Evolutionary conservation across 1,140 invertebrate species (phyloP).

Genomic region (Rhyzopertha dominica): DNA sequence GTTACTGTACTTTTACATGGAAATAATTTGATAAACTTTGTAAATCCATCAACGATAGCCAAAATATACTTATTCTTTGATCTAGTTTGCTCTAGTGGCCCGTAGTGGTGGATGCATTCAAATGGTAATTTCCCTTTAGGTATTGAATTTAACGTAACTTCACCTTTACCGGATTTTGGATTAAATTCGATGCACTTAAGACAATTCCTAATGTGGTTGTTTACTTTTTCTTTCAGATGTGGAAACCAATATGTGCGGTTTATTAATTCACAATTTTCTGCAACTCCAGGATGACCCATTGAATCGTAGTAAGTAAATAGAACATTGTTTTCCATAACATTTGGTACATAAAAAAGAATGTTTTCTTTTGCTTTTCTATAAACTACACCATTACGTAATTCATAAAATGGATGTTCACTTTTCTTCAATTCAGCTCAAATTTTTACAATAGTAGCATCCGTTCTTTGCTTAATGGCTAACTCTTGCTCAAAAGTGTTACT

Average conservation of each 20-base stretch:
- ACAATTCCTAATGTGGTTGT: slow-evolving; percentile 20
- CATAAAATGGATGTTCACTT: no score
- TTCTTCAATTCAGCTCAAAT: no score
- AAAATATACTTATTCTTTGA: slow-evolving; percentile 23
- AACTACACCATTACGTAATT: no score
- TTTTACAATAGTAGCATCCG: no score
- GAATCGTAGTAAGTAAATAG: no score
- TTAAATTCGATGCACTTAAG: slow-evolving; percentile 14
- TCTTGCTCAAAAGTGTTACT: no score
- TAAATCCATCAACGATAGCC: slow-evolving; percentile 22
- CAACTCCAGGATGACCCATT: background rate
- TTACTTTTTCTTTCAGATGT: slow-evolving; percentile 5
- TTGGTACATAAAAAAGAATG: no score
- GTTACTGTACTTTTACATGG: slow-evolving; percentile 11
- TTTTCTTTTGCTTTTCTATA: no score
- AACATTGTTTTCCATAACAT: no score
- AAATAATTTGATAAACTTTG: slow-evolving; percentile 26
- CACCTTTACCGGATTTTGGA: slow-evolving; percentile 9
- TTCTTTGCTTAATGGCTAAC: no score
- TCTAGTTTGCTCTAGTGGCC: slow-evolving; percentile 21
- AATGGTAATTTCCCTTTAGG: slow-evolving; percentile 23
- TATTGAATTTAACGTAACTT: slow-evolving; percentile 11
- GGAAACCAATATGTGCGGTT: slow-evolving; percentile 13
- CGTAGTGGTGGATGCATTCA: slow-evolving; percentile 23
- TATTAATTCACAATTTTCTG: background rate